Evolutionary conservation across 1,140 invertebrate species (phyloP), one percentile per base, ranked within the genome.

Genomic region (Zophobas atratus): DNA sequence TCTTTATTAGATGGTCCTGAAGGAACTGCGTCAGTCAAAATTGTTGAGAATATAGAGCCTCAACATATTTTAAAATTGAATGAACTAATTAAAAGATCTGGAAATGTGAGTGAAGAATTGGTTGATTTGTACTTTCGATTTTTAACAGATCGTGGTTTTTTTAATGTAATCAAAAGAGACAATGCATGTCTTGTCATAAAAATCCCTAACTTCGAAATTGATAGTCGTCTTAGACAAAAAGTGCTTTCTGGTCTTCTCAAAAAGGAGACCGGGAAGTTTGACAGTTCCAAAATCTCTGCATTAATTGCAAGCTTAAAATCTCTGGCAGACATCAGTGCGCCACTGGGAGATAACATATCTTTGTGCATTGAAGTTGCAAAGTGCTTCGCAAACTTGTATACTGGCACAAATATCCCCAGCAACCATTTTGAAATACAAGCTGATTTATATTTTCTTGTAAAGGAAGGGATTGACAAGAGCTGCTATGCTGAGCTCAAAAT

Each of bases 41-140:
- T 56, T 56, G 55, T 56, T 73, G 71, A 73, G 71, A 73, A 55
- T 73, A 73, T 73, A 73, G 35, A 73, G 34, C 35, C 71, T 73
- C 20, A 34, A 73, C 71, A 71, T 48, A 71, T 71, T 71, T 71
- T 63, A 63, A 38, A 63, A 4, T 63, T 63, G 57, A 3, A 63
- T 70, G 35, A 70, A 70, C 63, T 70, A 70, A 70, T 70, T 70
- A 38, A 41, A 70, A 70, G 38, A 41, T 38, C 3, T 57, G 55
- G 55, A 57, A 57, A n/a, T 57, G 55, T 57, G 55, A 57, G 55
- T 57, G 55, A 57, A 4, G 55, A 57, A 57, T 5, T 57, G 35
- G n/a, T 57, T 57, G 55, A 57, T 57, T n/a, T 57, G 55, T 46
- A 46, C 43, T 46, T 46, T 4, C 43, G 8, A 46, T 46, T 46